Base-by-base conservation (phyloP, 2,113 vertebrate species). In the Gobius niger region DNA sequence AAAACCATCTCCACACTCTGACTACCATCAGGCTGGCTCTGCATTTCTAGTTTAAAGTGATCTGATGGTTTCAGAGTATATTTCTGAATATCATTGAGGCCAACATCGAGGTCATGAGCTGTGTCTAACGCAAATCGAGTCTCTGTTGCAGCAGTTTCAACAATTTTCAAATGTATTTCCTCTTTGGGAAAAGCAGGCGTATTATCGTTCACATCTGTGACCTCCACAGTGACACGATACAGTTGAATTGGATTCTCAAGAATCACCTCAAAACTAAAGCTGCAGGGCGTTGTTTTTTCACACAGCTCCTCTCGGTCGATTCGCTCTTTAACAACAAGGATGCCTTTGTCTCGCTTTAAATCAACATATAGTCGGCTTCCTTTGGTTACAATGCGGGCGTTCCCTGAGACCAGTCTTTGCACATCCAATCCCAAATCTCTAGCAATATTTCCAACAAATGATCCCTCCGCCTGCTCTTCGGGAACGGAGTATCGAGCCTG, bases 231-330 rank as follows among this genome's bases (percentile, higher is more conserved):
- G 1, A 92, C 84, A 0, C 84, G 81, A 77, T 92, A 83, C 19
- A 93, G 82, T 75, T 91, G 78, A n/a, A 91, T 88, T 0, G 92
- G 91, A 16, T 88, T 91, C 77, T 92, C 90, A 65, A 94, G 19
- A 73, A 95, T 85, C 0, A 94, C 52, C 64, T 95, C 93, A 61
- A 94, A 93, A 70, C 85, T 90, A 56, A 95, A 85, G 67, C 92
- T 84, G 49, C 94, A 95, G 44, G 91, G 91, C 63, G 92, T 88
- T 0, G 62, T 85, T 75, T 91, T 87, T 41, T 86, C 86, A 51
- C 94, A 96, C 53, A 95, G 80, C 5, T 82, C 75, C 44, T 96
- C 95, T 70, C 95, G 70, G 81, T 96, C 94, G 46, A 96, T 90
- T 78, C 87, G 91, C 67, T 93, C 90, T 57, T 89, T 93, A 54